Evolutionary conservation across 2,113 vertebrate genomes (phyloP).

Genomic region (Pteropus alecto): DNA sequence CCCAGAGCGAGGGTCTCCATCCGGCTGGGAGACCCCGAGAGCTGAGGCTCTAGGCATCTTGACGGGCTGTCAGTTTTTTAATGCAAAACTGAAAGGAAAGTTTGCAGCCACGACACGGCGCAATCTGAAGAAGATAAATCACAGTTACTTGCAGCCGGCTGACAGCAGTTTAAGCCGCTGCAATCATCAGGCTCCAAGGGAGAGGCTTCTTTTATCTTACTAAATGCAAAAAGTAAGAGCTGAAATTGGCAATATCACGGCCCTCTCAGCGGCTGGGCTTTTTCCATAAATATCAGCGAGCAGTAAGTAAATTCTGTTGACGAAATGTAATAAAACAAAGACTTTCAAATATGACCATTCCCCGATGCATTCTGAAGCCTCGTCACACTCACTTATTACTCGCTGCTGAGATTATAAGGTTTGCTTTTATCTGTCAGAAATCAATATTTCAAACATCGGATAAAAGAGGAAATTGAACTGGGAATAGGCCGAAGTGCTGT

Average conservation of each 20-base stretch:
- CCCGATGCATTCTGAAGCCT: constrained; percentile 88
- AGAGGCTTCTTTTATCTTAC: constrained; percentile 93
- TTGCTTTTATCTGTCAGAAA: constrained; percentile 99
- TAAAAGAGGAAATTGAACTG: constrained; percentile 99
- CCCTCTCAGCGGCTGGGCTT: constrained; percentile 87
- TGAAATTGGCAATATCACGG: constrained; percentile 91
- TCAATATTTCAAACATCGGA: constrained; percentile 99
- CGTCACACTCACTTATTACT: constrained; percentile 90
- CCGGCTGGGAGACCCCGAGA: background rate
- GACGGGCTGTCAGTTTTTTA: constrained; percentile 81
- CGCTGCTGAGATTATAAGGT: constrained; percentile 99
- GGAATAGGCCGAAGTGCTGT: constrained; percentile 99
- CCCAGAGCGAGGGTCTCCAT: background rate
- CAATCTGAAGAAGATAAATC: constrained; percentile 98
- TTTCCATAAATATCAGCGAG: constrained; percentile 96
- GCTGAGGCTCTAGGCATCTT: constrained; percentile 25
- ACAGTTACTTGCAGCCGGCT: constrained; percentile 95
- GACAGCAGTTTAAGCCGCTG: constrained; percentile 98
- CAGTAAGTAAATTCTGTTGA: constrained; percentile 99
- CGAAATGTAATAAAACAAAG: constrained; percentile 98
- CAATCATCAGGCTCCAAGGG: constrained; percentile 95
- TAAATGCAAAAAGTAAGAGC: constrained; percentile 91
- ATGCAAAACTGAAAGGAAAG: constrained; percentile 81
- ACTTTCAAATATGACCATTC: constrained; percentile 90
- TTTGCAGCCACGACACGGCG: constrained; percentile 88